phyloP scores from a whole-genome alignment of 2,888 invertebrate genomes.

The Clepsis dumicolana region DNA sequence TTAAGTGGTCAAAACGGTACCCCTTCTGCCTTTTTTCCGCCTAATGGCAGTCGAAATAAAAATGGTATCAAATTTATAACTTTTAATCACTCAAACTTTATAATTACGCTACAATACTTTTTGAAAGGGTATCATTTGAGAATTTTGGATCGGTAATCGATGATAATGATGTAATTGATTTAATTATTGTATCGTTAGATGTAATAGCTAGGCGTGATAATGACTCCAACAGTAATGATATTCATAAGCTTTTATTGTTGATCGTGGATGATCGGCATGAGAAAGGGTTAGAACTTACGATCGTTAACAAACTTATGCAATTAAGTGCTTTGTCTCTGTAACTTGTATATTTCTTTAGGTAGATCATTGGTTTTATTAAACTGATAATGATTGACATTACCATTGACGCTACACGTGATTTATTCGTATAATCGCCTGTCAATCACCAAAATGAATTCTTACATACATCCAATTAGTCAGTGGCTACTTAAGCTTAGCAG shows the following conservation, averaged over 20 bases:
- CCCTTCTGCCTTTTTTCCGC: slow-evolving; percentile 27
- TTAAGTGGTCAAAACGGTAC: slow-evolving; percentile 36
- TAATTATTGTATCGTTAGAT: slow-evolving; percentile 48
- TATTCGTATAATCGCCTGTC: slow-evolving; percentile 34
- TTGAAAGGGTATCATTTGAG: slow-evolving; percentile 62
- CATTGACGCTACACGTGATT: slow-evolving; percentile 8
- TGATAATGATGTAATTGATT: slow-evolving; percentile 55
- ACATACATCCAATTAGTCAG: slow-evolving; percentile 35
- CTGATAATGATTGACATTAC: slow-evolving; percentile 14
- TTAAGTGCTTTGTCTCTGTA: slow-evolving; percentile 4
- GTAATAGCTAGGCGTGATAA: slow-evolving; percentile 41
- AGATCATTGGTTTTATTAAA: slow-evolving; percentile 6
- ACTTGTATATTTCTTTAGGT: slow-evolving; percentile 13
- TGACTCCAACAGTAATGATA: slow-evolving; percentile 32
- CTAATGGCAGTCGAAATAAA: slow-evolving; percentile 24
- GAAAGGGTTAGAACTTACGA: slow-evolving; percentile 27
- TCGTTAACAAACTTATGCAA: background rate
- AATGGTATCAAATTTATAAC: slow-evolving; percentile 32
- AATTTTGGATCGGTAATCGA: slow-evolving; percentile 51
- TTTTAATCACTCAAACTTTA: slow-evolving; percentile 42
- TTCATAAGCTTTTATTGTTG: slow-evolving; percentile 41
- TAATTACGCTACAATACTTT: slow-evolving; percentile 42
- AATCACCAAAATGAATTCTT: slow-evolving; percentile 28
- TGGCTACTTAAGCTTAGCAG: slow-evolving; percentile 34
- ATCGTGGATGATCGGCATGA: slow-evolving; percentile 42